These are phyloP conservation scores for Oriolus oriolus DNA, from an alignment of 2,113 vertebrate genomes.

Conservation along the genomic window DNA sequence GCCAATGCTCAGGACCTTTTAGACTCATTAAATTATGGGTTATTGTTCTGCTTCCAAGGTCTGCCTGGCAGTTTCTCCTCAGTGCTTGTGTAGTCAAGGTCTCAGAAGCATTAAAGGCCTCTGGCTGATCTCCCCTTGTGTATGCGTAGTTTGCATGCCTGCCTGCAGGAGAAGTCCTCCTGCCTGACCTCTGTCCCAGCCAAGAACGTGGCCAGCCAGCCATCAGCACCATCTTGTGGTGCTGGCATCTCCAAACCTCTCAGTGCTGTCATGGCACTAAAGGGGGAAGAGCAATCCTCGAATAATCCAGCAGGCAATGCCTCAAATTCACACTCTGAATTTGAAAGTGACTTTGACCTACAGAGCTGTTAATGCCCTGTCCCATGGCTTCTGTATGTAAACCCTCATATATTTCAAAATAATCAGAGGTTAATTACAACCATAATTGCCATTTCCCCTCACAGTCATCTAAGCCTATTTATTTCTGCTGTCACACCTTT, in stretches of 20 bases:
- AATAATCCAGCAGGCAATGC: background rate
- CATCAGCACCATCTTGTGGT: conserved; percentile 29
- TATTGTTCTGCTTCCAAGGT: background rate
- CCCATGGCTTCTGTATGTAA: background rate
- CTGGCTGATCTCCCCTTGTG: conserved; percentile 4
- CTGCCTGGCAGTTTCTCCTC: background rate
- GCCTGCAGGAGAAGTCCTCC: background rate
- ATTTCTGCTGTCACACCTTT: background rate
- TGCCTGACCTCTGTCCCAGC: background rate
- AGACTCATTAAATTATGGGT: background rate
- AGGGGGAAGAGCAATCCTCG: background rate
- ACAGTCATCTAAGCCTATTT: background rate
- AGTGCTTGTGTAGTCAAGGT: background rate
- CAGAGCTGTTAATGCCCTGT: background rate
- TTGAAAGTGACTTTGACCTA: background rate
- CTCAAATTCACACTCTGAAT: background rate
- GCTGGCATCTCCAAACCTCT: background rate
- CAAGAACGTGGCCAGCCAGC: background rate
- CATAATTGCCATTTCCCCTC: background rate
- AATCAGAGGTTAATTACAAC: background rate
- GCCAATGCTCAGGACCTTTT: background rate
- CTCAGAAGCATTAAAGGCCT: background rate
- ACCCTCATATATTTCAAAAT: background rate
- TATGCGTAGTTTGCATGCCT: background rate
- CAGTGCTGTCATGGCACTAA: background rate